A percentile compares a stretch with the other conserved stretches of the same genome.
phyloP scores from a whole-genome alignment of 2,888 invertebrate species.

The Ornithoptera alexandrae region DNA sequence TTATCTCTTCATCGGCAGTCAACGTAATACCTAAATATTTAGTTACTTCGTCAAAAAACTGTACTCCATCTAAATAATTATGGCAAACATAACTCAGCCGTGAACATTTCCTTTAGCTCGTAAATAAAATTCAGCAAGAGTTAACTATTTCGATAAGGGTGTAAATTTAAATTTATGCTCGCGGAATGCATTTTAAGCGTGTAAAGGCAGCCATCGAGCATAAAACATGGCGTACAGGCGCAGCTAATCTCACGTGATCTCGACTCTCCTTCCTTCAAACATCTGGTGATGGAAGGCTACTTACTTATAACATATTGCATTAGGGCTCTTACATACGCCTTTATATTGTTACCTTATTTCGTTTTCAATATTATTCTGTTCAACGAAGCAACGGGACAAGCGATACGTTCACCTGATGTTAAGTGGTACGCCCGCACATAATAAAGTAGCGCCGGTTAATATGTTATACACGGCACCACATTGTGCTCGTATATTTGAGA shows the following conservation, averaged over 20 bases:
- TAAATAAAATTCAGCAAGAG: slow-evolving; percentile 61
- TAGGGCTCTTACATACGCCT: slow-evolving; percentile 7
- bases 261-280: slow-evolving; percentile 43
- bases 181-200: slow-evolving; percentile 67
- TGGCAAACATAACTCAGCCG: slow-evolving; percentile 8
- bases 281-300: slow-evolving; percentile 42
- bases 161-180: slow-evolving; percentile 74
- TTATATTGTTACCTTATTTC: neutral
- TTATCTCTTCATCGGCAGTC: too few species aligned
- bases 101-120: slow-evolving; percentile 58
- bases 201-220: slow-evolving; percentile 60
- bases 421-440: too few species aligned
- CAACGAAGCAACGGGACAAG: too few species aligned
- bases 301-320: slow-evolving; percentile 22
- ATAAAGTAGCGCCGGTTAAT: too few species aligned
- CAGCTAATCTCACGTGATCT: slow-evolving; percentile 72
- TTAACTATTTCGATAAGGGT: slow-evolving; percentile 69
- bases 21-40: too few species aligned
- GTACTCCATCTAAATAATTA: slow-evolving; percentile 1
- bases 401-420: too few species aligned
- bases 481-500: too few species aligned
- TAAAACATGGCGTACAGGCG: slow-evolving; percentile 55
- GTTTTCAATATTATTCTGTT: too few species aligned
- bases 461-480: too few species aligned
- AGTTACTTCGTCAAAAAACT: neutral